Base-by-base conservation (phyloP, 2,797 vertebrate genomes). In the Prunella strophiata region DNA sequence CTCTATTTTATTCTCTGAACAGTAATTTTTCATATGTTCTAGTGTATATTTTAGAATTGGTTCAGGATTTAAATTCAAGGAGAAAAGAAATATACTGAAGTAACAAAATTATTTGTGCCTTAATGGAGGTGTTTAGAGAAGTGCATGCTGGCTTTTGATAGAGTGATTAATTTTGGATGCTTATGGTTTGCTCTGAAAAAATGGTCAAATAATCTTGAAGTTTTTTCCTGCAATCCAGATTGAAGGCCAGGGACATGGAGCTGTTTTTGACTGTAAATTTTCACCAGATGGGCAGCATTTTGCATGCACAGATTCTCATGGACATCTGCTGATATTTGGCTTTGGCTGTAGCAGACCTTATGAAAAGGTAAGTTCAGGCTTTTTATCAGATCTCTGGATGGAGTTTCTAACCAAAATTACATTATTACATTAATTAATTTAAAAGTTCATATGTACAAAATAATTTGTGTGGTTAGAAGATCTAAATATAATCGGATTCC, bases 221-320 rank as follows among this genome's bases (percentile, higher is more conserved):
- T 40, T 34, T 91, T 93, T 95, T 76, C 20, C 22, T 92, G 83
- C 34, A 5, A 68, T 79, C 29, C 94, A 99, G 99, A 99, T 99
- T 81, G 99, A 99, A 97, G 99, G 99, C 52, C 99, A 99, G 97
- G 99, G 99, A 88, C 99, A 99, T 0, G 99, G 99, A 88, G 99
- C 99, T 40, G 99, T 99, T 62, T 99, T 99, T 91, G 99, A 99
- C 95, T 99, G 99, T 96, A 99, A 99, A 95, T 99, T 99, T 96
- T 99, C 99, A 59, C 98, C 98, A 18, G 99, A 99, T 75, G 99
- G 99, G 72, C 99, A 99, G 62, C 99, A 99, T 87, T 99, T 99
- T 55, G 99, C 99, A 63, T 99, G 99, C 96, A 99, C 99, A 57
- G 99, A 99, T 97, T 99, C 99, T 75, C 99, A 99, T 47, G 99